Conservation (phyloP, 2,888 invertebrate genomes). For the Elysia crispata region DNA sequence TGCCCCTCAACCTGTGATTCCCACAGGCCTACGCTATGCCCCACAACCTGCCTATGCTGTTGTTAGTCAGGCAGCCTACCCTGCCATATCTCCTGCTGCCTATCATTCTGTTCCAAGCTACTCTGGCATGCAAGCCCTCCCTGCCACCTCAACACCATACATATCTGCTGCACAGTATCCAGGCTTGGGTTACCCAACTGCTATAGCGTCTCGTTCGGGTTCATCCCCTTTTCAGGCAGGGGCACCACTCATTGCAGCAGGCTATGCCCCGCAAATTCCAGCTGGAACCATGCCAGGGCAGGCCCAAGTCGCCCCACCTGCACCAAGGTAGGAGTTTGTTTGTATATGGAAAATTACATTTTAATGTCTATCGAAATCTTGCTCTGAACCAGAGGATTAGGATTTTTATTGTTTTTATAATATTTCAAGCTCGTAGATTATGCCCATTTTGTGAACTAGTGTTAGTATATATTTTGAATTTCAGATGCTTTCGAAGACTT, state of each 20-base stretch:
- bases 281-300: neutral
- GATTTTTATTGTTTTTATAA: no score
- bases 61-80: conserved; percentile 39
- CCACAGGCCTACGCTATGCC: conserved; percentile 39
- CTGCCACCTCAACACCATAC: conserved; percentile 39
- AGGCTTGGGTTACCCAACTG: conserved; percentile 37
- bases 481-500: no score
- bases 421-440: no score
- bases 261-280: conserved; percentile 21
- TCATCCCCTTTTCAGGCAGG: conserved; percentile 44
- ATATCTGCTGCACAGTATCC: conserved; percentile 48
- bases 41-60: conserved; percentile 45
- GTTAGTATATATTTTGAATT: no score
- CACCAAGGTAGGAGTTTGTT: no score
- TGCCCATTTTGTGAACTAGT: no score
- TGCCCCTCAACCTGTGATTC: conserved; percentile 10
- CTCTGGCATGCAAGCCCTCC: conserved; percentile 35
- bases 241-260: conserved; percentile 44
- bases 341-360: no score
- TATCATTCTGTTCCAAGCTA: conserved; percentile 40
- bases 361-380: no score
- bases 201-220: conserved; percentile 32
- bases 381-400: no score
- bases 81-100: conserved; percentile 37
- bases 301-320: neutral